Base-by-base conservation (phyloP, 2,888 invertebrate species). In the Eristalis pertinax region DNA sequence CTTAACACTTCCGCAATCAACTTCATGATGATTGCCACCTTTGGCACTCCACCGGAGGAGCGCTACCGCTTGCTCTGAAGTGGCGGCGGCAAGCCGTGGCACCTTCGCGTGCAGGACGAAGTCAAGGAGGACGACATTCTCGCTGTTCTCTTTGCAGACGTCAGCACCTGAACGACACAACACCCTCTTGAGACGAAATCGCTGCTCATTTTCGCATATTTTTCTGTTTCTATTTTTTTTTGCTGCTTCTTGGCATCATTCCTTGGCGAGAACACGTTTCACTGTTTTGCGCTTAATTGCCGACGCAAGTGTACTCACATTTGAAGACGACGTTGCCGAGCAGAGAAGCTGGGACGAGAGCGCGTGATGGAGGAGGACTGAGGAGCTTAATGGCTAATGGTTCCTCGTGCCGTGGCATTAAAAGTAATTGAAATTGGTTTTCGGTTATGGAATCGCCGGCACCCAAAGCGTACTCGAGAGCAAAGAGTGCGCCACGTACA, bases 401-500 rank as follows among this genome's bases (percentile, higher is more conserved):
- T 73, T 85, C 43, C 72, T 70, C 62, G 62, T 32, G 50, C 19
- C 7, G n/a, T 79, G 83, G 62, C 83, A 79, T 86, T 86, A 86
- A 86, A 86, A 75, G 79, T 86, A 86, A 86, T 86, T 86, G 86
- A 83, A 86, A 83, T 79, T 86, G 86, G 86, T 83, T 86, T 86
- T 83, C 29, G 83, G 86, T 83, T 78, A 78, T 83, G 62, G 65
- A 38, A 22, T 26, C 19, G 11, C 68, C 22, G 32, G 26, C 24
- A 35, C 35, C 35, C 1, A 35, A 10, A 10, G 35, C 32, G 35
- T 38, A 38, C 35, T 11, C 35, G 1, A 11, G 38, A 0, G 38
- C 38, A n/a, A 8, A 19, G 19, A 26, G 26, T 26, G 26, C 7
- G n/a, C 7, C n/a, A 19, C 43, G 43, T n/a, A n/a, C 43, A 43